Evolutionary conservation across 2,113 vertebrate species (phyloP).

Genomic region (Ptilonorhynchus violaceus): DNA sequence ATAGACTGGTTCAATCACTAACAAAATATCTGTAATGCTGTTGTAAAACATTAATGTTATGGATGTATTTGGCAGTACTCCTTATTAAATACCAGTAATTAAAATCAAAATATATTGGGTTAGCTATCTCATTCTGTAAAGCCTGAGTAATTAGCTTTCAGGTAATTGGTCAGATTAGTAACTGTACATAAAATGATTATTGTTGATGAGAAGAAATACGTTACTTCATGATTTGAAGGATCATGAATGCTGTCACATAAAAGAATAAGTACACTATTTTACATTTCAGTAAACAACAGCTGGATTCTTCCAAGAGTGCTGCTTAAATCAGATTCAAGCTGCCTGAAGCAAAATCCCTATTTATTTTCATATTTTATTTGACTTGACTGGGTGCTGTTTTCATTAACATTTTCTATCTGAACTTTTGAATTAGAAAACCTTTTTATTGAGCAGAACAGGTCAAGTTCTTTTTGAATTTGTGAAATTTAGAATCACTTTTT

Average conservation of each 20-base stretch:
- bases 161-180: slow-evolving; percentile 65
- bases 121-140: slow-evolving; percentile 61
- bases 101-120: slow-evolving; percentile 54
- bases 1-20: slow-evolving; percentile 60
- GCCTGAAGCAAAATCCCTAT: slow-evolving; percentile 66
- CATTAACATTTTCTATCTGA: slow-evolving; percentile 73
- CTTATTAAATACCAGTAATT: slow-evolving; percentile 73
- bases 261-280: slow-evolving; percentile 68
- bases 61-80: slow-evolving; percentile 59
- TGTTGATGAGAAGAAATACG: slow-evolving; percentile 25
- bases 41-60: slow-evolving; percentile 63
- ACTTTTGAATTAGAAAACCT: slow-evolving; percentile 61
- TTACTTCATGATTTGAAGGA: slow-evolving; percentile 49
- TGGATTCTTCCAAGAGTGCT: slow-evolving; percentile 68
- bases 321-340: slow-evolving; percentile 73
- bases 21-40: slow-evolving; percentile 70
- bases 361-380: slow-evolving; percentile 74
- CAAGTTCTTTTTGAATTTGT: background rate
- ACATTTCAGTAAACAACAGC: slow-evolving; percentile 73
- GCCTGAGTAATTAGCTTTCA: slow-evolving; percentile 59
- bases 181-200: slow-evolving; percentile 50
- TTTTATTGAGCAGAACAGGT: slow-evolving; percentile 33
- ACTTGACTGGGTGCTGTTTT: slow-evolving; percentile 69
- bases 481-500: background rate
- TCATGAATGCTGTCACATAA: slow-evolving; percentile 46